Evolutionary conservation across 2,888 invertebrate species (phyloP), one percentile per base, ranked within the genome.

Genomic region (Octonoba sinensis): DNA sequence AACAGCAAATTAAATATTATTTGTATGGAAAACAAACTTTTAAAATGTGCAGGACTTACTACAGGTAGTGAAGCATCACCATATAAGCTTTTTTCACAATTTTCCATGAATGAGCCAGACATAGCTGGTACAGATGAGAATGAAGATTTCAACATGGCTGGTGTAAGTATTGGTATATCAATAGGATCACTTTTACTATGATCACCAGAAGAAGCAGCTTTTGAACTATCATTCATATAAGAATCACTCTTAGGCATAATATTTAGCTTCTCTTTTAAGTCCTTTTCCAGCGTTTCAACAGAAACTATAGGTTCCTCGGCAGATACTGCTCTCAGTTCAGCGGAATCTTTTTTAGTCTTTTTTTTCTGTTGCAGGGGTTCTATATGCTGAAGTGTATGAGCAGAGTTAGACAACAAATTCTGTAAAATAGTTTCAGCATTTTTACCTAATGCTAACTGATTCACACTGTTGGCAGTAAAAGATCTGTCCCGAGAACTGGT

Each of bases 311-410:
- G 72, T 24, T 73, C 77, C 15, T 27, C 46, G 18, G 70, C 71
- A 13, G 69, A 67, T 22, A 70, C 24, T n/a, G 71, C 65, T 24
- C 76, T 59, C 15, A 46, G 6, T 46, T 44, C 67, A 2, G 22
- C 24, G 8, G 4, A 18, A 51, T 44, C 49, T 20, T 6, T 64
- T 47, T 70, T 60, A 6, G 64, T 46, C 11, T 62, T 24, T 54
- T 57, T 62, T 36, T 49, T 46, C 18, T 47, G 46, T 24, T 76
- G 72, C 27, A 47, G 36, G 36, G 27, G 51, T 87, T 96, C 96
- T 87, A 96, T 93, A 87, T 96, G 95, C 87, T 96, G 96, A 0
- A 95, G 92, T 74, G 92, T 93, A 87, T 94, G 93, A 16, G 94
- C 95, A 0, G 95, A 94, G 87, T 93, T 93, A 51, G 95, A 94